Conservation (phyloP, 2,113 vertebrate species). For the Pelobates fuscus region DNA sequence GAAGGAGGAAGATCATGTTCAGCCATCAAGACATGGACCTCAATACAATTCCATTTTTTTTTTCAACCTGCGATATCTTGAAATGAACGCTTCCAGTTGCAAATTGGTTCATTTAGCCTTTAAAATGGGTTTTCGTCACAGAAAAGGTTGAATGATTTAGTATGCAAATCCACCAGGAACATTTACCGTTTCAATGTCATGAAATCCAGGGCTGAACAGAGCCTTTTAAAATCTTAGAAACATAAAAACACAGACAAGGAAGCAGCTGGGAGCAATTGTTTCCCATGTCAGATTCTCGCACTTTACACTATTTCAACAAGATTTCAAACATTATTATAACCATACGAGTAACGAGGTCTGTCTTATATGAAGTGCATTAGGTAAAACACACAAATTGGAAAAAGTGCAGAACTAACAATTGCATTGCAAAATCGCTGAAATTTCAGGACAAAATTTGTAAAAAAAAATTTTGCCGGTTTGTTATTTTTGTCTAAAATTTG, state of each 20-base stretch:
- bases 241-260: background rate
- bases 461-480: no score
- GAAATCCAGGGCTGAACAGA: background rate
- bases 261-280: no score
- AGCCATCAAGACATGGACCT: background rate
- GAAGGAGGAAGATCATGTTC: background rate
- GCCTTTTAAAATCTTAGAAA: background rate
- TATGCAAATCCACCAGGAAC: background rate
- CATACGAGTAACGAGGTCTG: no score
- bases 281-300: no score
- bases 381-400: no score
- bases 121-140: background rate
- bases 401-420: no score
- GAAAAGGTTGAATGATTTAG: background rate
- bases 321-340: no score
- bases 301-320: no score
- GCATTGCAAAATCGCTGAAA: no score
- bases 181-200: slow-evolving; percentile 1
- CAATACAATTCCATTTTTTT: background rate
- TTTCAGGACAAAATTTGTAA: no score
- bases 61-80: background rate
- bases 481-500: no score
- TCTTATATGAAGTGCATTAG: no score
- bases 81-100: background rate
- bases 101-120: background rate